Percentiles rank a stretch among this genome's conserved stretches.
Evolutionary conservation across 2,113 vertebrate species (phyloP).

Genomic region (Phodopus roborovskii): DNA sequence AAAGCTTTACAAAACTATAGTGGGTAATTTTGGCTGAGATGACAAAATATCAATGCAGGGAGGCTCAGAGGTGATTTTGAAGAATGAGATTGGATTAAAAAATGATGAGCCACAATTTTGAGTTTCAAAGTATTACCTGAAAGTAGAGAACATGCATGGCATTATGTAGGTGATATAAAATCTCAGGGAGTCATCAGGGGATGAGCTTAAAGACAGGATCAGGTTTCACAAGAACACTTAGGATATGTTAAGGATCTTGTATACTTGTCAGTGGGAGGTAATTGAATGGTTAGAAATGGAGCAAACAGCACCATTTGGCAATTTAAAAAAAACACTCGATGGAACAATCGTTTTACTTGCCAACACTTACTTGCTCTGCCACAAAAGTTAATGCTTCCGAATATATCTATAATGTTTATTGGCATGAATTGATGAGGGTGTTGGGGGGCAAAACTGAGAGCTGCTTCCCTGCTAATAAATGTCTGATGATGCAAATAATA

Average conservation of each 20-base stretch:
- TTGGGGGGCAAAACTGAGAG: slow-evolving; percentile 43
- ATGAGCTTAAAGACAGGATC: neutral
- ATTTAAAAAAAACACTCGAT: neutral
- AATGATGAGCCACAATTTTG: neutral
- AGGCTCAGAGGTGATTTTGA: neutral
- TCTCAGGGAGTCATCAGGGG: neutral
- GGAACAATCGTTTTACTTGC: slow-evolving; percentile 22
- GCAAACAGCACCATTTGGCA: neutral
- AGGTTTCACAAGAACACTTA: neutral
- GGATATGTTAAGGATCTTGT: neutral
- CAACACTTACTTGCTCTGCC: slow-evolving; percentile 22
- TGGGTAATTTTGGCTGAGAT: neutral
- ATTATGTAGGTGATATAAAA: neutral
- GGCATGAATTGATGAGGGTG: neutral
- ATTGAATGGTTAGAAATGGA: slow-evolving; percentile 21
- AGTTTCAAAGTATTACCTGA: neutral
- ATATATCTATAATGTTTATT: slow-evolving; percentile 31
- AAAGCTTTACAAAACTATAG: neutral
- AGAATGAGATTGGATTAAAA: neutral
- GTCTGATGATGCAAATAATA: neutral
- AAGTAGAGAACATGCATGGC: rapidly evolving
- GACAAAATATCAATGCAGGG: neutral
- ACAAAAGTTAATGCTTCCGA: slow-evolving; percentile 59
- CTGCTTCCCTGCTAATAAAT: slow-evolving; percentile 48
- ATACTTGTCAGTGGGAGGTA: neutral